Conservation (phyloP, 2,113 vertebrate species). For the Cromileptes altivelis region DNA sequence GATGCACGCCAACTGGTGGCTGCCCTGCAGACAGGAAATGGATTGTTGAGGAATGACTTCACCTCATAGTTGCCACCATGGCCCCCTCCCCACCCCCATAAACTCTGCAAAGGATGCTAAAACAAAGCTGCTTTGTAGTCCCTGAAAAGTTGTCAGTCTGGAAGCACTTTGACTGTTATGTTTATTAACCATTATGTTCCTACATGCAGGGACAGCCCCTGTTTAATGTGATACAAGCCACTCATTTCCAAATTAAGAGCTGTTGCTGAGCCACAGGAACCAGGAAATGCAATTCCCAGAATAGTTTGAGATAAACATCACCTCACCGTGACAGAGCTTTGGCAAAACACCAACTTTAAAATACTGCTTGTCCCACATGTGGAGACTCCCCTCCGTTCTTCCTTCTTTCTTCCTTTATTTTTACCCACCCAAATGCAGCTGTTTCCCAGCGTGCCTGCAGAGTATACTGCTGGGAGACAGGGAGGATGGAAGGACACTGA, state of each 20-base stretch:
- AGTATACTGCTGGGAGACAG: neutral
- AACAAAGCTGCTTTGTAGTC: slow-evolving; percentile 1
- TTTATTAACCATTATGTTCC: neutral
- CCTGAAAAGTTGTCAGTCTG: neutral
- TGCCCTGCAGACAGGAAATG: slow-evolving; percentile 42
- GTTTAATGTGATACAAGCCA: neutral
- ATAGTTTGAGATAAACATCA: slow-evolving; percentile 49
- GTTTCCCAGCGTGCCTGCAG: slow-evolving; percentile 46
- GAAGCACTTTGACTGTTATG: neutral
- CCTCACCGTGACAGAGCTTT: slow-evolving; percentile 3
- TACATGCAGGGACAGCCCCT: neutral
- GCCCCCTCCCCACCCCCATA: neutral
- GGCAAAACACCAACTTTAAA: slow-evolving; percentile 30
- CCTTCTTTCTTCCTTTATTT: slow-evolving; percentile 38
- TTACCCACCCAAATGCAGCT: slow-evolving; percentile 63
- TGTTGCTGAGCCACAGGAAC: slow-evolving; percentile 23
- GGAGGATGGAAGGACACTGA: slow-evolving; percentile 11
- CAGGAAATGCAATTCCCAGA: slow-evolving; percentile 45
- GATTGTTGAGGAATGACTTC: slow-evolving; percentile 32
- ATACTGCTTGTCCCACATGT: slow-evolving; percentile 40
- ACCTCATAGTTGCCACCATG: slow-evolving; percentile 10
- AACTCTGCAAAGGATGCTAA: neutral
- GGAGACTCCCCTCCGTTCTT: slow-evolving; percentile 25
- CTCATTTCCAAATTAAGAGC: slow-evolving; percentile 16
- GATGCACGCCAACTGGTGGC: slow-evolving; percentile 16